These are phyloP conservation scores for Brachyptera risi DNA, from an alignment of 2,888 invertebrate species.

Conservation along the genomic window DNA sequence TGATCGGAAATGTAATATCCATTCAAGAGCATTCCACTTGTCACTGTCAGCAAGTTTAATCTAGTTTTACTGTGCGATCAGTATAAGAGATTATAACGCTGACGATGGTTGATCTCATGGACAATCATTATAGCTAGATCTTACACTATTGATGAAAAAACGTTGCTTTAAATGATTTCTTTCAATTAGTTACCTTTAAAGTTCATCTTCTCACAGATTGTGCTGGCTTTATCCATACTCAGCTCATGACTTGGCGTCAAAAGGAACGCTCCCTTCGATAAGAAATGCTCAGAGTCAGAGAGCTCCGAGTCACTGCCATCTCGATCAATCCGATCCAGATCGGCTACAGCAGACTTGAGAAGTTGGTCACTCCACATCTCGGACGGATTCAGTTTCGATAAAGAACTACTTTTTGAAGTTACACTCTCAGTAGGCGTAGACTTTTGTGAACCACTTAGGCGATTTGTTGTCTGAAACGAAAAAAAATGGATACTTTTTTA, in stretches of 20 bases:
- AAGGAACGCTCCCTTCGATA: conserved; percentile 72
- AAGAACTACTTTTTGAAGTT: not conserved
- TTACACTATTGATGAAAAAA: no score
- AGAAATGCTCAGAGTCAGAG: conserved; percentile 69
- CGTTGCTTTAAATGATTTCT: no score
- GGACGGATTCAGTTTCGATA: conserved; percentile 11
- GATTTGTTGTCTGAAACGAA: no score
- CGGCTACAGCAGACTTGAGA: conserved; percentile 54
- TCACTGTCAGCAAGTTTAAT: no score
- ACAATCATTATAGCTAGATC: no score
- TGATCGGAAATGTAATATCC: no score
- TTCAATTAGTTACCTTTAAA: conserved; percentile 44
- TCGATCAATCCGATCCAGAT: conserved; percentile 54
- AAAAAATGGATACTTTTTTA: no score
- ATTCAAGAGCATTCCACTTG: no score
- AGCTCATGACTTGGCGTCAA: conserved; percentile 82
- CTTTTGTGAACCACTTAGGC: no score
- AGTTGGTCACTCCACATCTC: conserved; percentile 47
- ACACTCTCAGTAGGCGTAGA: not conserved
- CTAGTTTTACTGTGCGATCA: no score
- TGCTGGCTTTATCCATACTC: conserved; percentile 79
- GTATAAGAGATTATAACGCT: no score
- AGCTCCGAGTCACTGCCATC: conserved; percentile 78
- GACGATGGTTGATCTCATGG: no score
- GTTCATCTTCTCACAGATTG: conserved; percentile 85